phyloP scores from a whole-genome alignment of 2,113 vertebrate species.

The Etheostoma spectabile region DNA sequence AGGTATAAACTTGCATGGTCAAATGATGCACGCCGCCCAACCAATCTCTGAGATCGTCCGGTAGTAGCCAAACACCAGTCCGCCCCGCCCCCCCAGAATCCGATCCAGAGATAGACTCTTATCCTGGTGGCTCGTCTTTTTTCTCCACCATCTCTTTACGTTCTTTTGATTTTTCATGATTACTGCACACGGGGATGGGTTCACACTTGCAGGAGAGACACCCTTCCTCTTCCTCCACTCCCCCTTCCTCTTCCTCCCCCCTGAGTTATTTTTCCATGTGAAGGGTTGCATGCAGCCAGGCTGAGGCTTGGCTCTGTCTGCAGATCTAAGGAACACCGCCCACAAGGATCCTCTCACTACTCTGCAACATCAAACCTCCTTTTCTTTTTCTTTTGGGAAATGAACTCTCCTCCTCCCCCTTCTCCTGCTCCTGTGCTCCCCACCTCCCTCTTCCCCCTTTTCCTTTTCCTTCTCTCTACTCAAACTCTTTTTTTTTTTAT shows the following conservation, averaged over 20 bases:
- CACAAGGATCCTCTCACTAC: slow-evolving; percentile 84
- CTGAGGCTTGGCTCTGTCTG: slow-evolving; percentile 71
- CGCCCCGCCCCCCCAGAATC: slow-evolving; percentile 63
- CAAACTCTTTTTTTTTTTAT: slow-evolving; percentile 58
- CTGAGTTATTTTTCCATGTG: slow-evolving; percentile 47
- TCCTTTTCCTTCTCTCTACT: slow-evolving; percentile 55
- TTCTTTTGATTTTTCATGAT: slow-evolving; percentile 80
- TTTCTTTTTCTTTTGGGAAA: slow-evolving; percentile 82
- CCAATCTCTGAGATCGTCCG: slow-evolving; percentile 76
- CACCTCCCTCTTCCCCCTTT: slow-evolving; percentile 1
- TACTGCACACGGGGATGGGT: slow-evolving; percentile 72
- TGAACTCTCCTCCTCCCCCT: slow-evolving; percentile 63
- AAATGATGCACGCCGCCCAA: slow-evolving; percentile 96
- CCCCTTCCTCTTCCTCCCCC: not conserved
- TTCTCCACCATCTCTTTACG: slow-evolving; percentile 79
- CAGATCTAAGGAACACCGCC: slow-evolving; percentile 74
- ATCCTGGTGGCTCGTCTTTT: slow-evolving; percentile 88
- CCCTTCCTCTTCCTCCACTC: slow-evolving; percentile 46
- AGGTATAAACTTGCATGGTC: slow-evolving; percentile 99
- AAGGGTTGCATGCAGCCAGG: slow-evolving; percentile 83
- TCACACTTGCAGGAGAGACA: slow-evolving; percentile 59
- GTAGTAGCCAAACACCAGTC: slow-evolving; percentile 64
- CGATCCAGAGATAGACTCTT: slow-evolving; percentile 83
- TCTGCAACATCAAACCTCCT: slow-evolving; percentile 80
- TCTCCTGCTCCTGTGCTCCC: slow-evolving; percentile 8